Base-by-base conservation (phyloP, 2,797 vertebrate species). In the Cynodonichthys magdalenae region DNA sequence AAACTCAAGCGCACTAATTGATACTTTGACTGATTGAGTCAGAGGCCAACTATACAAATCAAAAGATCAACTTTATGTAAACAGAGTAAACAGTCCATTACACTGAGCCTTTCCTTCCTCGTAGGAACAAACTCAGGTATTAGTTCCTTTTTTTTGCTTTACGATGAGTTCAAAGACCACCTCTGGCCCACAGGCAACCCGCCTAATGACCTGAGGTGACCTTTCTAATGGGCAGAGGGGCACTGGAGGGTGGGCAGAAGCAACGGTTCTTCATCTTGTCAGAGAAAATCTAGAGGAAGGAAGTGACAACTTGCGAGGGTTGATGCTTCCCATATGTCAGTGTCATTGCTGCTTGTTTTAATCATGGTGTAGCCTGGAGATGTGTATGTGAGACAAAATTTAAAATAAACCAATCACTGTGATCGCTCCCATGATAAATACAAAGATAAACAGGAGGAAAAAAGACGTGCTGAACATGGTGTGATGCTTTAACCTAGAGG, bases 51-150 rank as follows among this genome's bases (percentile, higher is more conserved):
- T 88, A 89, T 56, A 60, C 48, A 73, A 87, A 85, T 90, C 83
- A 77, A 69, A 84, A 74, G 79, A 81, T 79, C 80, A 49, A 74
- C 31, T 53, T 67, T 75, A 71, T 82, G 48, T 69, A 80, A 83
- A 83, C 66, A 65, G 81, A 63, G 85, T 89, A 92, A 93, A 93
- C 92, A 91, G 87, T 80, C 72, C 76, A 89, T 90, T 90, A 86
- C 18, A 14, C 34, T 81, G 86, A 91, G 88, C 79, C 68, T 84
- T 83, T 84, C 73, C 83, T 87, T 88, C 82, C 83, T 85, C 34
- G 42, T 69, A 45, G 77, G 57, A 57, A 66, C 55, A 73, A 84
- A 86, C 74, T 83, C 85, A 89, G 82, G 83, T 89, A 82, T 54
- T 66, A 75, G 64, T 75, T 53, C 28, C 9, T 31, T 61, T 66